Evolutionary conservation across 2,888 invertebrate genomes (phyloP), one percentile per base, ranked within the genome.

Genomic region (Ectobius pallidus): DNA sequence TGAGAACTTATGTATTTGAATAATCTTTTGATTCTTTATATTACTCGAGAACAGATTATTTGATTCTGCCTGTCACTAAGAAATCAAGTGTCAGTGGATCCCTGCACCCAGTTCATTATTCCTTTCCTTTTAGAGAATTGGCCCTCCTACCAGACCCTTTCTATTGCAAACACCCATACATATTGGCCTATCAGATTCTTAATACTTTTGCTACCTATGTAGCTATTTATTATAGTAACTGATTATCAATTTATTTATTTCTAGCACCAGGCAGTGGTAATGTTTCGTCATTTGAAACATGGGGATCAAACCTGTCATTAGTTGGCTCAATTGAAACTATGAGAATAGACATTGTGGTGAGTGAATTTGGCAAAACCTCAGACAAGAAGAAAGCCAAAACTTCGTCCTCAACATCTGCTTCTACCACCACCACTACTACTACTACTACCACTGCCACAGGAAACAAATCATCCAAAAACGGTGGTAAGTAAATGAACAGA

Each of bases 341-440:
- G 85, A 89, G 94, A 76, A 94, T 97, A 73, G 95, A 97, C 83
- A 97, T 98, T 82, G 95, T 97, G 4, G 97, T 97, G 77, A 95
- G 96, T 78, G 96, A 97, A 81, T 88, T 89, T 79, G 90, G 90
- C 11, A 88, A 88, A 81, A 85, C 87, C n/a, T 87, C 88, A 32
- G 86, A 85, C 44, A 89, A 88, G 78, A 90, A 86, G 78, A 86
- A 74, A 68, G 69, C 58, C 14, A 72, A 71, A 68, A 39, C 69
- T 65, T 27, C 55, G 16, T 34, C 69, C 18, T 14, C 63, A 63
- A 39, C 42, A 20, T 11, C 69, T 65, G 20, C 55, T 18, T 34
- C 69, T 20, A 2, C 63, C 34, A 27, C 42, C 20, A 11, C 58
- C 9, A 14, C 9, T 22, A n/a, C 69, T 65, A 18, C 55, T 18